Percentiles rank a stretch among this genome's conserved stretches.
Evolutionary conservation across 2,797 vertebrate species (phyloP).

Genomic region (Nannoperca obscura): DNA sequence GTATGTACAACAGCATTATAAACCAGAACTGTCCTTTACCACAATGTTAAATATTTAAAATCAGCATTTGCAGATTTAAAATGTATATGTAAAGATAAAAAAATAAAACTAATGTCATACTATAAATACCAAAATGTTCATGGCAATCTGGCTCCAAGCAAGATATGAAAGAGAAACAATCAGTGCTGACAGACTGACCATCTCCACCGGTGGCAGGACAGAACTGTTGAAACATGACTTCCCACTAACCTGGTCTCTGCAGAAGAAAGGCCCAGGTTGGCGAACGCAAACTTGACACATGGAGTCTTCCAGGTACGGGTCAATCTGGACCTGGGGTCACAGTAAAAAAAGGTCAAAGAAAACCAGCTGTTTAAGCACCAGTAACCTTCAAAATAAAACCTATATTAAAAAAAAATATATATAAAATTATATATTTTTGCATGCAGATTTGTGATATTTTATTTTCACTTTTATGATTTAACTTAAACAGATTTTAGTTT

Average conservation of each 20-base stretch:
- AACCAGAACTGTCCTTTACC: background rate
- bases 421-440: no score
- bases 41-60: background rate
- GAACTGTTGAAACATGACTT: accelerated
- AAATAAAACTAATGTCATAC: no score
- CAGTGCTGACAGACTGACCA: background rate
- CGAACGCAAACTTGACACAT: conserved; percentile 96
- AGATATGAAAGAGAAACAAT: background rate
- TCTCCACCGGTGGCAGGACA: background rate
- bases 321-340: conserved; percentile 93
- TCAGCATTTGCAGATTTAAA: no score
- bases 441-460: background rate
- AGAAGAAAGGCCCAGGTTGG: conserved; percentile 98
- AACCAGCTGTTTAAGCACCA: no score
- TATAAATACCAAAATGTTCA: background rate
- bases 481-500: no score
- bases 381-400: no score
- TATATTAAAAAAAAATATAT: no score
- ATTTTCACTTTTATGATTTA: background rate
- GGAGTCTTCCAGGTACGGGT: conserved; percentile 97
- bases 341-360: no score
- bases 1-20: no score
- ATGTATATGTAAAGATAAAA: no score
- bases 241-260: conserved; percentile 93
- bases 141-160: background rate